Base-by-base conservation (phyloP, 2,888 invertebrate genomes). In the Scaeva pyrastri region DNA sequence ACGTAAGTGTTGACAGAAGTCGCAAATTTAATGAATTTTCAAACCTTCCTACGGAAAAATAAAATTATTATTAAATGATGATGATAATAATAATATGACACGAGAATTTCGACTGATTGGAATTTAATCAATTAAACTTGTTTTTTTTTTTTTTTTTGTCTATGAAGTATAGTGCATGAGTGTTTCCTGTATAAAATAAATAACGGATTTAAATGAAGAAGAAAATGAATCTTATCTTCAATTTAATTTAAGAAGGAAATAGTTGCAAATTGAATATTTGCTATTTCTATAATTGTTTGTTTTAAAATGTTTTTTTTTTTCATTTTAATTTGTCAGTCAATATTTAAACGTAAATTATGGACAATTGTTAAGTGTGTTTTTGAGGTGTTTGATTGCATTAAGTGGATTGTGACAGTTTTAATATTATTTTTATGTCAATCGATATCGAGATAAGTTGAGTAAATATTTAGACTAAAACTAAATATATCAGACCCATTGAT, bases 1-100 rank as follows among this genome's bases (percentile, higher is more conserved):
- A 85, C 72, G 85, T 85, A 85, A 85, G 83, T 84, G 83, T 31
- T 48, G 56, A n/a, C 55, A 31, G 39, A 6, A 11, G 12, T 21
- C 1, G 11, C 5, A 7, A 26, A 23, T 43, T 19, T 52, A n/a
- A 14, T n/a, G 14, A 52, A 52, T 7, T 52, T 26, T 52, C 0
- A 23, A 52, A n/a, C 39, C 11, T 39, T 3, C 31, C 3, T 31
- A 31, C 31, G 5, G 1, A 39, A 39, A 10, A 39, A n/a, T n/a
- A n/a, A n/a, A n/a, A n/a, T n/a, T n/a, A n/a, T n/a, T 39, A 39
- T 10, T 12, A 19, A 0, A 12, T 19, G 11, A 11, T 19, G 10
- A 19, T 19, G 16, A 19, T 45, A 11, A 19, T 12, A 50, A 2
- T 14, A 23, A 0, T 21, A 3, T 21, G 31, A 31, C 31, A 31